A percentile compares a stretch with the other conserved stretches of the same genome.
Conservation (phyloP, 2,797 vertebrate species). For the Manis javanica region DNA sequence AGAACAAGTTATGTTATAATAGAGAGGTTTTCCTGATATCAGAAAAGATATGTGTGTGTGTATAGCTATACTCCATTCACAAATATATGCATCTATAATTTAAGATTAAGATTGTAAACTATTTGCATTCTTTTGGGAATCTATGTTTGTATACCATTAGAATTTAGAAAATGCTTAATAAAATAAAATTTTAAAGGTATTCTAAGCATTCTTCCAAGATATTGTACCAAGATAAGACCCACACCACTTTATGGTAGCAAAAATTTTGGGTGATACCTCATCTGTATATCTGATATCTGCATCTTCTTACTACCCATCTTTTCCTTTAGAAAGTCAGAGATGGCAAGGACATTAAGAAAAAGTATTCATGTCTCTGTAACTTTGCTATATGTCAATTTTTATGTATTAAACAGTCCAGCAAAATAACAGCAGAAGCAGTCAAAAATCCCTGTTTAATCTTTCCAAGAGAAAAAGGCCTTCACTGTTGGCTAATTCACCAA, state of each 20-base stretch:
- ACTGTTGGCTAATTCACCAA: slow-evolving; percentile 47
- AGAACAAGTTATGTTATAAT: slow-evolving; percentile 49
- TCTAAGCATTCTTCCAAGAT: neutral
- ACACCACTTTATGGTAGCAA: neutral
- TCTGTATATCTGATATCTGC: neutral
- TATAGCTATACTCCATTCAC: neutral
- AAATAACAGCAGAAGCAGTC: slow-evolving; percentile 20
- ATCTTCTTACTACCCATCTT: neutral
- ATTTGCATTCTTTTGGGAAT: neutral
- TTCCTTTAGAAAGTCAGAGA: slow-evolving; percentile 17
- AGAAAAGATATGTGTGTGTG: neutral
- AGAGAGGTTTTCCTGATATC: neutral
- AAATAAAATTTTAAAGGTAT: neutral
- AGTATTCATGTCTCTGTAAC: neutral
- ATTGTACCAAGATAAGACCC: neutral
- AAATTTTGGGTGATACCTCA: neutral
- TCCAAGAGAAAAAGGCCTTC: slow-evolving; percentile 43
- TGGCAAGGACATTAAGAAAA: neutral
- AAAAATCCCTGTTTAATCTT: slow-evolving; percentile 18
- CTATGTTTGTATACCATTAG: neutral
- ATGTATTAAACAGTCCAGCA: neutral
- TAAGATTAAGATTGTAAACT: neutral
- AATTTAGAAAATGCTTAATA: slow-evolving; percentile 38
- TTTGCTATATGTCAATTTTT: slow-evolving; percentile 43
- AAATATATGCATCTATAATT: slow-evolving; percentile 19